These are phyloP conservation scores for Gastracanthus pulcherrimus DNA, from an alignment of 2,888 invertebrate species.

Conservation along the genomic window DNA sequence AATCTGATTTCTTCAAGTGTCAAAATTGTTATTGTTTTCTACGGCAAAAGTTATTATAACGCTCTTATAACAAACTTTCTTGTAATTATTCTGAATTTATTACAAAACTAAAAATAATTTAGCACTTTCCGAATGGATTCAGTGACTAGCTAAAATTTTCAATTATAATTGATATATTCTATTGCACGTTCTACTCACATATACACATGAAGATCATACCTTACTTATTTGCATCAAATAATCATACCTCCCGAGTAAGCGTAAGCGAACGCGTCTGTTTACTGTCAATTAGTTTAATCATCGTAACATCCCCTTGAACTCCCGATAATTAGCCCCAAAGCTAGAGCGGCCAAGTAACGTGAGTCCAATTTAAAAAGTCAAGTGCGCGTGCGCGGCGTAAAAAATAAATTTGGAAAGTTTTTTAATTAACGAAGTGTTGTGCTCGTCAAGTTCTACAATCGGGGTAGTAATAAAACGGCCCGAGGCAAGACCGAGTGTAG, in stretches of 20 bases:
- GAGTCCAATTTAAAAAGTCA: constrained; percentile 11
- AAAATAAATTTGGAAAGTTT: constrained; percentile 21
- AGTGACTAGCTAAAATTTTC: background rate
- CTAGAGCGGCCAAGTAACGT: too few species aligned
- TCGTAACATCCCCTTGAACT: background rate
- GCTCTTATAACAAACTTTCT: background rate
- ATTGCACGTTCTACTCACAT: too few species aligned
- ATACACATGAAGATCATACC: background rate
- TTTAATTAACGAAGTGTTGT: constrained; percentile 30
- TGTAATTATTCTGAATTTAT: background rate
- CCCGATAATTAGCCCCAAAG: background rate
- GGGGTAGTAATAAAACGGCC: background rate
- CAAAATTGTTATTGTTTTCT: too few species aligned
- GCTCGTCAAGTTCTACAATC: constrained; percentile 3
- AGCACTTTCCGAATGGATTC: background rate
- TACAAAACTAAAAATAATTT: background rate
- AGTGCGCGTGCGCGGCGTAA: background rate
- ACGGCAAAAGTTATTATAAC: too few species aligned
- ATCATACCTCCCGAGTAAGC: background rate
- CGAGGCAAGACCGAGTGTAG: too few species aligned
- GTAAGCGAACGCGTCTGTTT: background rate
- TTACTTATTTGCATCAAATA: background rate
- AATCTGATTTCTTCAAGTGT: too few species aligned
- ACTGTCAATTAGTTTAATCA: constrained; percentile 9
- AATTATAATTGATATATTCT: too few species aligned